Conservation (phyloP, 2,797 vertebrate species). For the Apogon talboti region DNA sequence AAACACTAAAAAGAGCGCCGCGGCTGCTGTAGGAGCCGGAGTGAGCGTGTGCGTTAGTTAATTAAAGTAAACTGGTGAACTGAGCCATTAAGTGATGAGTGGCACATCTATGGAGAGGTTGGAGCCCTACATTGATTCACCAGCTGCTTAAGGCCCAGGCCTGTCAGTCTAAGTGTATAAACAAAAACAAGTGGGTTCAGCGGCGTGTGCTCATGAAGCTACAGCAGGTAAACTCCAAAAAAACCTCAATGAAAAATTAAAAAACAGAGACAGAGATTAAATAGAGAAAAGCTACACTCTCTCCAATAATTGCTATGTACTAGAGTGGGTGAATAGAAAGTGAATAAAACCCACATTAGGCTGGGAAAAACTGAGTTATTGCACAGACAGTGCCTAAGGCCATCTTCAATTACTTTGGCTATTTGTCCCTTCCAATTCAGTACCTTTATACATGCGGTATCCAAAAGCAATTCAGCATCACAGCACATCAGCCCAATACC, state of each 20-base stretch:
- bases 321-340: slow-evolving; percentile 34
- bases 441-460: slow-evolving; percentile 49
- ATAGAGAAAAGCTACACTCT: slow-evolving; percentile 21
- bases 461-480: slow-evolving; percentile 60
- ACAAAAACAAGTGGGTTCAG: slow-evolving; percentile 30
- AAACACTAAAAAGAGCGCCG: slow-evolving; percentile 25
- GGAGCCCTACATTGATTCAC: slow-evolving; percentile 57
- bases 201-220: neutral
- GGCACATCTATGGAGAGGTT: slow-evolving; percentile 51
- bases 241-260: slow-evolving; percentile 7
- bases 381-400: slow-evolving; percentile 34
- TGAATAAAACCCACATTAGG: slow-evolving; percentile 51
- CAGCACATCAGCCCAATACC: slow-evolving; percentile 56
- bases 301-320: slow-evolving; percentile 15
- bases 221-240: slow-evolving; percentile 1
- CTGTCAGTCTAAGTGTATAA: slow-evolving; percentile 41
- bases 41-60: slow-evolving; percentile 35
- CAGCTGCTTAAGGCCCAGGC: slow-evolving; percentile 30
- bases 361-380: slow-evolving; percentile 31
- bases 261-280: slow-evolving; percentile 24
- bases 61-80: slow-evolving; percentile 54
- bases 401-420: slow-evolving; percentile 54
- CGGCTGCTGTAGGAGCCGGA: slow-evolving; percentile 13
- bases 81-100: slow-evolving; percentile 62
- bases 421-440: slow-evolving; percentile 59